phyloP scores from a whole-genome alignment of 2,888 invertebrate genomes.

The Uropetala carovei region DNA sequence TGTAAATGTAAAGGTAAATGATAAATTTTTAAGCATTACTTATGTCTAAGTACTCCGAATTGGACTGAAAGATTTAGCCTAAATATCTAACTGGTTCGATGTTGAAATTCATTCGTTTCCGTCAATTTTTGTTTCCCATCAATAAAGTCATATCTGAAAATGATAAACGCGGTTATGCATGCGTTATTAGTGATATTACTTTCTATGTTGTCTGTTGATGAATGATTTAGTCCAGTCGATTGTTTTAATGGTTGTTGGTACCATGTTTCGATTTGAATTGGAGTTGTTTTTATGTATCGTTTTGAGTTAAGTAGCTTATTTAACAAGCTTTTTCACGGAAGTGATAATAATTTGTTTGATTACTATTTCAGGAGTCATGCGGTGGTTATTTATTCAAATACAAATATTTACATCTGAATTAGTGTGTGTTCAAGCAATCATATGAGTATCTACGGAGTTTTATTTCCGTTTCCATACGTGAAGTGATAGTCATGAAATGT shows the following conservation, averaged over 20 bases:
- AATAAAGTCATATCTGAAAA: background rate
- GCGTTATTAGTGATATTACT: background rate
- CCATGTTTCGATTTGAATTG: background rate
- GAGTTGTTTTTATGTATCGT: background rate
- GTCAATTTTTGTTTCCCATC: background rate
- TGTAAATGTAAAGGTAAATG: conserved; percentile 35
- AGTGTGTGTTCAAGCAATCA: background rate
- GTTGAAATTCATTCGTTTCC: background rate
- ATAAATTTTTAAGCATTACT: background rate
- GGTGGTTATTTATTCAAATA: conserved; percentile 22
- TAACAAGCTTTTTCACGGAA: background rate
- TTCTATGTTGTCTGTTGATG: background rate
- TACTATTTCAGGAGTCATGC: conserved; percentile 53
- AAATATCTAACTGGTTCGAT: conserved; percentile 55
- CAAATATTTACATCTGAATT: background rate
- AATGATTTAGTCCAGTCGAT: background rate
- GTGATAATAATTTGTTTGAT: background rate
- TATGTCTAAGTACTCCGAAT: conserved; percentile 22
- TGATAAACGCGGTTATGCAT: background rate
- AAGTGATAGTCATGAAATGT: conserved; percentile 29
- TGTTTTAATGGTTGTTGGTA: background rate
- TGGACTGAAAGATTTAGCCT: conserved; percentile 34
- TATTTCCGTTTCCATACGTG: background rate
- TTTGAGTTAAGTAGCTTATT: background rate
- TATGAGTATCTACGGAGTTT: background rate